Percentiles rank a stretch among this genome's conserved stretches.
Evolutionary conservation across 2,113 vertebrate species (phyloP).

Genomic region (Hyperopisus bebe): DNA sequence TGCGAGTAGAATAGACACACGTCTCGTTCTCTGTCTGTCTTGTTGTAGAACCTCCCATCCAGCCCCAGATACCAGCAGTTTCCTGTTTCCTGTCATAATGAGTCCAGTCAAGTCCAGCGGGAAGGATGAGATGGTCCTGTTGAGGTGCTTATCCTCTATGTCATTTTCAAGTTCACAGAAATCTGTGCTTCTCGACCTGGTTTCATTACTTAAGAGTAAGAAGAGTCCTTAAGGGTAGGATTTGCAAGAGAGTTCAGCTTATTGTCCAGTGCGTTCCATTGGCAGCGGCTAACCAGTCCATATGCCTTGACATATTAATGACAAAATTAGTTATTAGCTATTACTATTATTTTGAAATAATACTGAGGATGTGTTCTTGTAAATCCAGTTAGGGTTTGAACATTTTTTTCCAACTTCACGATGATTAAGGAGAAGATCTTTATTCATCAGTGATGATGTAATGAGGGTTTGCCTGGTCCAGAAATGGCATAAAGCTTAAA

Average conservation of each 20-base stretch:
- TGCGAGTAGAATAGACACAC: neutral
- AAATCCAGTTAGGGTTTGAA: neutral
- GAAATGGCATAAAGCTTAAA: constrained; percentile 20
- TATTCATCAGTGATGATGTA: constrained; percentile 33
- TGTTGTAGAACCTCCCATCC: neutral
- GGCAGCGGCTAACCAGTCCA: neutral
- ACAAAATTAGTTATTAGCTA: neutral
- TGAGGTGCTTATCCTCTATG: neutral
- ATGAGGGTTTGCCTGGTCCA: constrained; percentile 41
- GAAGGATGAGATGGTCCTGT: neutral
- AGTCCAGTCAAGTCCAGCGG: neutral
- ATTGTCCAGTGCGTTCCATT: neutral
- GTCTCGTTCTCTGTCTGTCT: neutral
- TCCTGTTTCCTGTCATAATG: neutral
- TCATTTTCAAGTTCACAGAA: neutral
- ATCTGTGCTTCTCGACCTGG: neutral
- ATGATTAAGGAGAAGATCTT: constrained; percentile 34
- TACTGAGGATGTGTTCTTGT: neutral
- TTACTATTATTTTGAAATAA: neutral
- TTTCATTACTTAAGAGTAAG: neutral
- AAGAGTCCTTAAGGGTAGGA: neutral
- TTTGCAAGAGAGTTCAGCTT: neutral
- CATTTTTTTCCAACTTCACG: neutral
- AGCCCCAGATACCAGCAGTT: neutral
- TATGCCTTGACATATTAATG: neutral